Evolutionary conservation across 2,113 vertebrate species (phyloP).

Genomic region (Mesembrinibis cayennensis): DNA sequence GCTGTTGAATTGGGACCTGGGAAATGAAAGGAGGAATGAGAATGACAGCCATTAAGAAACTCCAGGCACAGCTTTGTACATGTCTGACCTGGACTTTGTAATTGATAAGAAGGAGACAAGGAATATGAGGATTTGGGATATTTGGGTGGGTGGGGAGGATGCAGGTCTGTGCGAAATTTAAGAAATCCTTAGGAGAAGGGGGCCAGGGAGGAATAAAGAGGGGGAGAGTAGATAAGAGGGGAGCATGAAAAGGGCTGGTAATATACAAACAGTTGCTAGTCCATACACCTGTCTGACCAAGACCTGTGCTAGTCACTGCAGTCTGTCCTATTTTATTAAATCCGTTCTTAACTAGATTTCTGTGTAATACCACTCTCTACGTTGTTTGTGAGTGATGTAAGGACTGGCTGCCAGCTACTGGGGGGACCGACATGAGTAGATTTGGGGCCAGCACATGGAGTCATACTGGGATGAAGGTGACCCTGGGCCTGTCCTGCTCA

Average conservation of each 20-base stretch:
- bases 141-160: background rate
- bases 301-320: background rate
- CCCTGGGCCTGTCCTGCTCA: background rate
- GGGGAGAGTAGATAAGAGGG: rapidly evolving
- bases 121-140: background rate
- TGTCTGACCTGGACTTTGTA: background rate
- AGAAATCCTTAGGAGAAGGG: background rate
- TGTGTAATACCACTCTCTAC: background rate
- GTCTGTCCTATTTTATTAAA: background rate
- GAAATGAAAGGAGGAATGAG: background rate
- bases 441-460: background rate
- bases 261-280: background rate
- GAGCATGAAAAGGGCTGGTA: background rate
- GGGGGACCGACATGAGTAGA: rapidly evolving
- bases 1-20: background rate
- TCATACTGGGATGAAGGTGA: background rate
- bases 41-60: background rate
- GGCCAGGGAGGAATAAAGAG: background rate
- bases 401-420: background rate
- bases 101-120: background rate
- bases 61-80: background rate
- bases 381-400: background rate
- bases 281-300: background rate
- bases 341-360: background rate
- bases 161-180: background rate